Conservation (phyloP, 1,140 invertebrate species). For the honey bee (Apis mellifera) region Amel_HAv3.1 CM009933.2:4578501-4579000, state of each 20-base stretch:
- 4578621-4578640: slow-evolving; percentile 11
- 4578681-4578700: slow-evolving; percentile 45
- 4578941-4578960: not conserved
- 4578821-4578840: slow-evolving; percentile 58
- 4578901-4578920: slow-evolving; percentile 20
- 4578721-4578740: slow-evolving; percentile 65
- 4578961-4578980: not conserved
- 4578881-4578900: slow-evolving; percentile 8
- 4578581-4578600: slow-evolving; percentile 10
- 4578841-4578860: slow-evolving; percentile 6
- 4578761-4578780: slow-evolving; percentile 66
- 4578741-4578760: slow-evolving; percentile 68
- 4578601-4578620: slow-evolving; percentile 6
- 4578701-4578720: slow-evolving; percentile 53
- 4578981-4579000: not conserved
- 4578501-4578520: slow-evolving; percentile 1
- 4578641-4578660: slow-evolving; percentile 6
- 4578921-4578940: slow-evolving; percentile 5
- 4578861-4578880: slow-evolving; percentile 19
- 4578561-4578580: slow-evolving; percentile 3
- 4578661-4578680: slow-evolving; percentile 53
- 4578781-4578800: slow-evolving; percentile 63
- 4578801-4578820: slow-evolving; percentile 57
- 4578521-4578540: slow-evolving; percentile 16
- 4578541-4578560: not conserved